Base-by-base conservation (phyloP, 2,113 vertebrate genomes). In the Xyliphius kryptos region DNA sequence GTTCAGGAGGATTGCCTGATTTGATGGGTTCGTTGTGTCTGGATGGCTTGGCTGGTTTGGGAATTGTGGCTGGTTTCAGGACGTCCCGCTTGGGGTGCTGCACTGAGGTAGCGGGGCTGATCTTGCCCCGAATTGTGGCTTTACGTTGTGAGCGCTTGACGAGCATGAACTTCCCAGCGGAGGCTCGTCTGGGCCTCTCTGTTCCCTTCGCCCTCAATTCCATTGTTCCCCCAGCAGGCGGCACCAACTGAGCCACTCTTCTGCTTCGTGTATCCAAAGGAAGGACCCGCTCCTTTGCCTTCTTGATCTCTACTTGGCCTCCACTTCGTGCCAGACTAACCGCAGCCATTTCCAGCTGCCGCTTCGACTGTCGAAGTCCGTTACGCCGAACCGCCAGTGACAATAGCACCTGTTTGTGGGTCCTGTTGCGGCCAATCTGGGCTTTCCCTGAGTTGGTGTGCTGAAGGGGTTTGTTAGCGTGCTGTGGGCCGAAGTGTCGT, bases 401-500 rank as follows among this genome's bases (percentile, higher is more conserved):
- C 48, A 88, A 88, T 90, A 91, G 89, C 89, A 91, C 89, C 89
- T 90, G 89, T 89, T 92, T 92, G 80, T 89, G 88, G 75, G 90
- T 90, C 91, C 91, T 93, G 91, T 89, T 89, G 87, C 91, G 89
- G 89, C 90, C 90, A 85, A 88, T 90, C 88, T 90, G 89, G 77
- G 72, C 81, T 91, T 89, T 93, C 88, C 91, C 91, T 93, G 91
- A 93, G 91, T 89, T 89, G 88, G 85, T 88, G 79, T 89, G 88
- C 82, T 89, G 88, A 67, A 69, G 64, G 41, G 55, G 72, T 40
- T 56, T 54, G 82, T 88, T 89, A 79, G 84, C 85, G 82, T 88
- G 86, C 82, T 84, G 87, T 78, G 80, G 87, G 22, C 32, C 46
- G 56, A 89, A 81, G 86, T 89, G 86, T 82, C 88, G 84, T 77